Evolutionary conservation across 1,140 invertebrate genomes (phyloP).

Genomic region (Stegodyphus mimosarum): DNA sequence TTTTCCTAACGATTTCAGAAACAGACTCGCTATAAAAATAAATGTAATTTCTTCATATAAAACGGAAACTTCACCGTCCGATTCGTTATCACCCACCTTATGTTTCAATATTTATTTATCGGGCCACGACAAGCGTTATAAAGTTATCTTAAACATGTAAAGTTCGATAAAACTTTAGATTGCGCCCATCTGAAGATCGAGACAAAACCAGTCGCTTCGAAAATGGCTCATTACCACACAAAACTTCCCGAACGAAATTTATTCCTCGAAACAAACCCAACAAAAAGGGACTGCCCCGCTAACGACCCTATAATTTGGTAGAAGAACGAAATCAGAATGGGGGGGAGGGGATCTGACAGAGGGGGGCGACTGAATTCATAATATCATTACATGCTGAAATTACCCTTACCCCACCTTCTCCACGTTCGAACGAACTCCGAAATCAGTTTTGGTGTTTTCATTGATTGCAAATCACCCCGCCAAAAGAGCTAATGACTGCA

Average conservation of each 20-base stretch:
- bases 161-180: conserved; percentile 24
- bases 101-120: no score
- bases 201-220: conserved; percentile 23
- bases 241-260: conserved; percentile 21
- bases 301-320: conserved; percentile 48
- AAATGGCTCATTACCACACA: conserved; percentile 28
- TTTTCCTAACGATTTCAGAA: no score
- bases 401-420: neutral
- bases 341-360: neutral
- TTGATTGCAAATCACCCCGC: conserved; percentile 24
- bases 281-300: conserved; percentile 28
- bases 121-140: neutral
- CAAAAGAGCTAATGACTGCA: conserved; percentile 36
- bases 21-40: no score
- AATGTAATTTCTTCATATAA: no score
- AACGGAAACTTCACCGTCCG: no score
- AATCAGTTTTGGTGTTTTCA: conserved; percentile 48
- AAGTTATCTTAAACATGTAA: conserved; percentile 1
- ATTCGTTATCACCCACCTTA: no score
- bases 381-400: neutral
- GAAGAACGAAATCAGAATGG: conserved; percentile 29
- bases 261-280: conserved; percentile 40
- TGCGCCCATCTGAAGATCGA: conserved; percentile 9
- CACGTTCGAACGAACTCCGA: neutral
- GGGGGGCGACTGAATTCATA: neutral